Evolutionary conservation across 2,113 vertebrate genomes (phyloP).

Genomic region (Pedetes capensis): DNA sequence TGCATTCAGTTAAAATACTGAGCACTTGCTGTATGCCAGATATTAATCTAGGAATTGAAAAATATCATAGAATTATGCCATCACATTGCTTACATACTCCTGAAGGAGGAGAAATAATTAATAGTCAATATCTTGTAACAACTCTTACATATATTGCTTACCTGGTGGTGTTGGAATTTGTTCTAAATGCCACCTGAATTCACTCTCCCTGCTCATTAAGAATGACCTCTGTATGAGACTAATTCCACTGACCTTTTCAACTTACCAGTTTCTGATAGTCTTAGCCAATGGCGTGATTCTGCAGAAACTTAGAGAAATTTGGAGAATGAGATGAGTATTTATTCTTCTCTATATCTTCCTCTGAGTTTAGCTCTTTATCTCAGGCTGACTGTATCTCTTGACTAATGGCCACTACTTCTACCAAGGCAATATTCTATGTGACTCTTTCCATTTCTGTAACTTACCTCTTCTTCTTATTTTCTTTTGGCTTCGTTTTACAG

Average conservation of each 20-base stretch:
- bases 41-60: not conserved
- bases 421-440: not conserved
- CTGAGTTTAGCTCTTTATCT: not conserved
- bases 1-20: not conserved
- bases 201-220: not conserved
- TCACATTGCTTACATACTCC: not conserved
- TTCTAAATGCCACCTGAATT: not conserved
- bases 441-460: not conserved
- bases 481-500: too few relatives aligned
- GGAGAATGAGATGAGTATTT: not conserved
- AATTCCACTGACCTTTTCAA: not conserved
- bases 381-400: not conserved
- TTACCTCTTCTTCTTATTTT: not conserved
- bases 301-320: not conserved
- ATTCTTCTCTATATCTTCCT: not conserved
- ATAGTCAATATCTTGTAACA: not conserved
- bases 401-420: not conserved
- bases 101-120: not conserved
- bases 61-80: not conserved
- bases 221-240: not conserved
- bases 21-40: not conserved
- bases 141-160: not conserved
- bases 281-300: not conserved
- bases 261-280: not conserved
- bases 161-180: not conserved